Conservation (phyloP, 2,888 invertebrate species). For the Syrista parreyssii region DNA sequence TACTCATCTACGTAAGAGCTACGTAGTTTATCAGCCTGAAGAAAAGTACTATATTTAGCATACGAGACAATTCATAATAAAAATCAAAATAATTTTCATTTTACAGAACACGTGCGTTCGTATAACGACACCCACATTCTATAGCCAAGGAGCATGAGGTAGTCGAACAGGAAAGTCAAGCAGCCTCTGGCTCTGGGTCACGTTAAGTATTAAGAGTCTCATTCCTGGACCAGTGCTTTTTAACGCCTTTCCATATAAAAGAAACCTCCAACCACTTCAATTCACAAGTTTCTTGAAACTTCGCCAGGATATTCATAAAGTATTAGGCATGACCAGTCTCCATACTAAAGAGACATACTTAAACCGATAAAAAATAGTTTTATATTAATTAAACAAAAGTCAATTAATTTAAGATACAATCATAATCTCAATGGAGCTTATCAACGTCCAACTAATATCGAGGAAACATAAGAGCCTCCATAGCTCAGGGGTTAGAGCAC, state of each 20-base stretch:
- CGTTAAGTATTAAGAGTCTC: background rate
- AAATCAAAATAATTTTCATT: background rate
- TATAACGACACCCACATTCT: background rate
- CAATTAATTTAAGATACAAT: background rate
- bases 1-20: background rate
- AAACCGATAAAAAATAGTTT: background rate
- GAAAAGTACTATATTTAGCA: background rate
- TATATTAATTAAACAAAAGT: background rate
- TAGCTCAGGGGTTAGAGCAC: conserved; percentile 61
- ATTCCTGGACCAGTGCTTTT: background rate
- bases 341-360: background rate
- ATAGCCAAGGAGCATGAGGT: background rate
- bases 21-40: background rate
- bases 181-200: background rate
- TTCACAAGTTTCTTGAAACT: background rate
- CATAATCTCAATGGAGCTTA: background rate
- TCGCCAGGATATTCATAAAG: background rate
- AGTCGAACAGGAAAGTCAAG: background rate
- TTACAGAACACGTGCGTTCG: background rate
- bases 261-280: background rate
- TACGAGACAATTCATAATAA: background rate
- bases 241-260: background rate
- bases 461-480: conserved; percentile 40
- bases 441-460: background rate
- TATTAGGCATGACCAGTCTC: background rate